phyloP scores from a whole-genome alignment of 1,140 invertebrate genomes.

The Ceratosolen fusciceps region DNA sequence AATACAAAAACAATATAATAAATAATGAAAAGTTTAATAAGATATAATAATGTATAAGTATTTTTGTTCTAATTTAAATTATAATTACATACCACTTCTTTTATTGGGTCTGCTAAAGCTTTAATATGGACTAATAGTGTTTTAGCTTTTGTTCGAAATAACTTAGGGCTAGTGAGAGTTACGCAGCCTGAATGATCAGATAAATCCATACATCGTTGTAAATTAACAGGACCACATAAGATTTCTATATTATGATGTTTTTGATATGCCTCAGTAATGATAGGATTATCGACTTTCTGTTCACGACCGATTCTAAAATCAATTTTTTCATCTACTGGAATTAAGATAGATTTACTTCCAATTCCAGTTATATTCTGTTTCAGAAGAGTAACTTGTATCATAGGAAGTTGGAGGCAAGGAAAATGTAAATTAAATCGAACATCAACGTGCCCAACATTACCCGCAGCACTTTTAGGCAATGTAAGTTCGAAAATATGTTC shows the following conservation, averaged over 20 bases:
- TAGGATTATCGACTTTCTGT: constrained; percentile 80
- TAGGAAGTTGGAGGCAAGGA: constrained; percentile 75
- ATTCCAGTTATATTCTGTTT: constrained; percentile 86
- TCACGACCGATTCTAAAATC: constrained; percentile 73
- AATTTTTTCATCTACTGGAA: constrained; percentile 75
- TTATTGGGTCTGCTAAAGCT: constrained; percentile 79
- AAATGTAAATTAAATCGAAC: constrained; percentile 87
- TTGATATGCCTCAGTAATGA: constrained; percentile 85
- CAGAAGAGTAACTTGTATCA: constrained; percentile 84
- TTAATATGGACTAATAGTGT: constrained; percentile 90
- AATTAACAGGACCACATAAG: constrained; percentile 87
- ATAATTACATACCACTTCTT: constrained; percentile 68
- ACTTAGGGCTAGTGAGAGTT: constrained; percentile 87
- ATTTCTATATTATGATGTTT: constrained; percentile 90
- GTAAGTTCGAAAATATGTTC: constrained; percentile 93
- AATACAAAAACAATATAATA: not conserved
- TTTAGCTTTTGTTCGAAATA: constrained; percentile 83
- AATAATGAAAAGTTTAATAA: not conserved
- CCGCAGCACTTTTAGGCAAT: constrained; percentile 78
- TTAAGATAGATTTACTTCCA: constrained; percentile 70
- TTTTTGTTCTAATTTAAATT: no score
- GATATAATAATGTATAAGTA: no score
- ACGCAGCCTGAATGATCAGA: constrained; percentile 87
- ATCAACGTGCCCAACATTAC: constrained; percentile 87
- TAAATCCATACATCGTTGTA: constrained; percentile 85